phyloP scores from a whole-genome alignment of 2,888 invertebrate genomes.

The Pheosia tremula region DNA sequence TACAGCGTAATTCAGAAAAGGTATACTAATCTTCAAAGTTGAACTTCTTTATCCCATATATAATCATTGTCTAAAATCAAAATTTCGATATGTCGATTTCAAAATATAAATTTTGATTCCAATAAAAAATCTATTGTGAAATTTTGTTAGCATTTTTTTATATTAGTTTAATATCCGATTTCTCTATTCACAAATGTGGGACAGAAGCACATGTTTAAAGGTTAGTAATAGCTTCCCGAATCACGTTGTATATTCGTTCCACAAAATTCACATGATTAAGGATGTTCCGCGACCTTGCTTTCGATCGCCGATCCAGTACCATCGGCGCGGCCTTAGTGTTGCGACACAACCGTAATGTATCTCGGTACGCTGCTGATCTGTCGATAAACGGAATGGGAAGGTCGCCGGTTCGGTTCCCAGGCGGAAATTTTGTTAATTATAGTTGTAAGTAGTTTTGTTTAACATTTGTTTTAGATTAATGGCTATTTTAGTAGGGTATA shows the following conservation, averaged over 20 bases:
- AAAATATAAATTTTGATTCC: too few species aligned
- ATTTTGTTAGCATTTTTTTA: too few species aligned
- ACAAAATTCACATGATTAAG: neutral
- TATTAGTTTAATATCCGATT: too few species aligned
- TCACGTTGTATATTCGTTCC: neutral
- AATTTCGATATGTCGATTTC: too few species aligned
- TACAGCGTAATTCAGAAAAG: too few species aligned
- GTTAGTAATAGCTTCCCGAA: too few species aligned
- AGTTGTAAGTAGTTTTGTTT: neutral
- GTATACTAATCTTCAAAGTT: too few species aligned
- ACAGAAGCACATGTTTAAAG: too few species aligned
- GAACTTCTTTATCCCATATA: too few species aligned
- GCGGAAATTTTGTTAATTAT: conserved; percentile 16
- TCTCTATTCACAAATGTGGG: too few species aligned
- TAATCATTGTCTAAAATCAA: too few species aligned
- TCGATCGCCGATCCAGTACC: conserved; percentile 6
- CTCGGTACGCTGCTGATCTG: conserved; percentile 12
- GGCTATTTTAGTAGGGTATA: neutral
- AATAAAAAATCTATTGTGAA: too few species aligned
- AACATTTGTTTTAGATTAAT: neutral
- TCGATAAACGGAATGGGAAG: conserved; percentile 20
- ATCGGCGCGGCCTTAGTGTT: conserved; percentile 6
- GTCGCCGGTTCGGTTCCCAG: conserved; percentile 19
- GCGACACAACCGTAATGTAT: conserved; percentile 11
- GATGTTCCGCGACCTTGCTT: conserved; percentile 6